Base-by-base conservation (phyloP, 2,888 invertebrate species). In the Sylvicola fuscatus region DNA sequence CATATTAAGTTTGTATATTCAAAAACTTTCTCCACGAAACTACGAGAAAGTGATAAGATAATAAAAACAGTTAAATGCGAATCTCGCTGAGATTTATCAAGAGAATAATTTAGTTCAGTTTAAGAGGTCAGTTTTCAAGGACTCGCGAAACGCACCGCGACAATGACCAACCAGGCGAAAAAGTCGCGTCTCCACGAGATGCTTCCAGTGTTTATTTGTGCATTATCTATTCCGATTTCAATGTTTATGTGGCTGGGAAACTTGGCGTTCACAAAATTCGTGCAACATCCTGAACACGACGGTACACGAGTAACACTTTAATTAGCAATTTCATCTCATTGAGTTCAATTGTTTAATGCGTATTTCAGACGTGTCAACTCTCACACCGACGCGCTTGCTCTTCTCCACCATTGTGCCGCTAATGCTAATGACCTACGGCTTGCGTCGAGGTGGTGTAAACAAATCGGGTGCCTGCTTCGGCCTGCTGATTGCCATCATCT, bases 181-280 rank as follows among this genome's bases (percentile, higher is more conserved):
- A 21, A 21, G 21, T 21, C 21, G 4, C 21, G 21, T 21, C 8
- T 21, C 21, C 21, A 21, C 5, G 21, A 21, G 21, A 21, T 68
- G 42, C 47, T 70, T 46, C 72, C 73, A 38, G 62, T 79, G 29
- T 47, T 78, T 3, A 52, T 76, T 26, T 71, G 72, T 47, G 69
- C 74, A 3, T 56, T 78, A 40, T 68, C 78, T 3, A 71, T 81
- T 47, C 80, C 80, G 6, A 46, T 79, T n/a, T 78, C 81, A 1
- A 70, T 80, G 62, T 65, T 76, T 15, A 66, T 81, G 61, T 81
- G 80, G 80, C 64, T 71, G 42, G 65, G 70, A 14, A 79, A 79
- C 54, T 58, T 78, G 43, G 60, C 72, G n/a, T 71, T 76, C 50
- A 66, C 70, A 1, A 68, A 66, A 46, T 55, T 73, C 17, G 61